Percentiles rank a stretch among this genome's conserved stretches.
These are phyloP conservation scores for Aleiodes testaceus DNA, from an alignment of 2,888 invertebrate species.

Conservation along the genomic window DNA sequence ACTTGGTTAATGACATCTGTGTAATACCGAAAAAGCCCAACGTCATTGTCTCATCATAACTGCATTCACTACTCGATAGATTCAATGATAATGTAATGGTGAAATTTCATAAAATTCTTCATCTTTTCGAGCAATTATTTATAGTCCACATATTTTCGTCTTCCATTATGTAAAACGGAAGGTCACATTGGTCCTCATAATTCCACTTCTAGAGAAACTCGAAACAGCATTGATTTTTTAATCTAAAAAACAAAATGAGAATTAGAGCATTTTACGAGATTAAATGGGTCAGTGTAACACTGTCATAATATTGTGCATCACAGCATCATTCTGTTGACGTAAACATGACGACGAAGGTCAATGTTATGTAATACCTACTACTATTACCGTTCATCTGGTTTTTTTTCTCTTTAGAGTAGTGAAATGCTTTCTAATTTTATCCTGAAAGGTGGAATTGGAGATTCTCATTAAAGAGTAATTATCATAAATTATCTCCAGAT, in stretches of 20 bases:
- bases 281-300: conserved; percentile 24
- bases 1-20: not conserved
- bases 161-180: conserved; percentile 50
- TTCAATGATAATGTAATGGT: not conserved
- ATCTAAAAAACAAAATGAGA: too few relatives aligned
- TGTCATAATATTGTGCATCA: conserved; percentile 26
- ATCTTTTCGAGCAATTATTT: conserved; percentile 45
- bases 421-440: conserved; percentile 6
- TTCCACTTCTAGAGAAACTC: conserved; percentile 6
- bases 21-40: not conserved
- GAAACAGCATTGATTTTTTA: too few relatives aligned
- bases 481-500: too few relatives aligned
- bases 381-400: conserved; percentile 34
- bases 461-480: not conserved
- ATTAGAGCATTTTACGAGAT: too few relatives aligned
- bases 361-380: conserved; percentile 65
- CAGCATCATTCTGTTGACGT: conserved; percentile 56
- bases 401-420: not conserved
- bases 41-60: not conserved
- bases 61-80: not conserved
- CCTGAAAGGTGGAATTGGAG: not conserved
- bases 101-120: conserved; percentile 7
- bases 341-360: conserved; percentile 64
- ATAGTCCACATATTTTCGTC: conserved; percentile 41
- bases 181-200: conserved; percentile 44